Base-by-base conservation (phyloP, 2,888 invertebrate genomes). In the Trilocha varians region DNA sequence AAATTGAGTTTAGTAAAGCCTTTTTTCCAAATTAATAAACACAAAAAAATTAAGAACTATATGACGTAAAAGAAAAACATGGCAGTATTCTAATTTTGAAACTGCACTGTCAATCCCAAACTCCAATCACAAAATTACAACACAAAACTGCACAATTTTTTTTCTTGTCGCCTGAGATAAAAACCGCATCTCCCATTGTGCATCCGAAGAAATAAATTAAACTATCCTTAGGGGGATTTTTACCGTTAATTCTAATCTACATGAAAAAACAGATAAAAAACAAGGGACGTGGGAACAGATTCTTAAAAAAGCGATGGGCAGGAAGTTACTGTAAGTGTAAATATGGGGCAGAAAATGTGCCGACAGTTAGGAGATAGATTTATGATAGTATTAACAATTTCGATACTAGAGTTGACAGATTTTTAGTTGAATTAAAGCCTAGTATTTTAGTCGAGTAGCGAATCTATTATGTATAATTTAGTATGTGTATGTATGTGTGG, bases 201-300 rank as follows among this genome's bases (percentile, higher is more conserved):
- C 58, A 61, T 57, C 68, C 55, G 62, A 70, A 73, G 80, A 83
- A 78, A 82, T 85, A 84, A 82, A 85, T 85, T 82, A 80, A 78
- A 77, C 70, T 70, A 78, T 78, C 76, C 73, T 73, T 78, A 78
- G 83, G 83, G 83, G 80, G 55, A 63, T 62, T 73, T 76, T 78
- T 82, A 85, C 85, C 85, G 85, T 85, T 85, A 84, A 62, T 65
- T 75, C 65, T 74, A 67, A 79, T 76, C 73, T 78, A 67, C 65
- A 71, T 73, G 49, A 65, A 70, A 75, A 78, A 78, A 77, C 74
- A 63, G 60, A 43, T 50, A 53, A 62, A 66, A 78, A 80, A 76
- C 74, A 55, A 58, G 67, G 70, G 67, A 69, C 80, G 85, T 85
- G 85, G 84, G 85, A 85, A 84, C 72, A 57, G 49, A 57, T 53